Evolutionary conservation across 2,888 invertebrate genomes (phyloP).

Genomic region (Dynastes tityus): DNA sequence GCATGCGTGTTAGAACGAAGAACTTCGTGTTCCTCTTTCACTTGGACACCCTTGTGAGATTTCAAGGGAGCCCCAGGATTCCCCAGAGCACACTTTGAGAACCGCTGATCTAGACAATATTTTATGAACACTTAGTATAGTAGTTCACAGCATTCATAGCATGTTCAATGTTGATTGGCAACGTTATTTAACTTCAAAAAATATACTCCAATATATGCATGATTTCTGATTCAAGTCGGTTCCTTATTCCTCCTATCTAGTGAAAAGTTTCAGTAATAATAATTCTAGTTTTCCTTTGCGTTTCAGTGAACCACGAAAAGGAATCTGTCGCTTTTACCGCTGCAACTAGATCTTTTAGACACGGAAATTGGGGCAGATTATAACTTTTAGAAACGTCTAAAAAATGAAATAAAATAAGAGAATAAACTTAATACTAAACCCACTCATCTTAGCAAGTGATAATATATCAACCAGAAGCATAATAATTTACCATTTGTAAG

Average conservation of each 20-base stretch:
- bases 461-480: constrained; percentile 18
- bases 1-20: too few relatives aligned
- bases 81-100: too few relatives aligned
- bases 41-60: too few relatives aligned
- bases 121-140: neutral
- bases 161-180: too few relatives aligned
- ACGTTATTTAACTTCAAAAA: too few relatives aligned
- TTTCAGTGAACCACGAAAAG: constrained; percentile 56
- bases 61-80: too few relatives aligned
- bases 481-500: constrained; percentile 12
- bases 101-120: too few relatives aligned
- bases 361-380: neutral
- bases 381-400: neutral
- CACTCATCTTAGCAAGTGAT: constrained; percentile 27
- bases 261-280: too few relatives aligned
- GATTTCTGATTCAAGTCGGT: too few relatives aligned
- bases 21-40: too few relatives aligned
- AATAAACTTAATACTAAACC: neutral
- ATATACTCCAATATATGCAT: too few relatives aligned
- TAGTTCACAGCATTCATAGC: neutral
- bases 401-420: neutral
- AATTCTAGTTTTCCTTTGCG: constrained; percentile 43
- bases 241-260: too few relatives aligned
- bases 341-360: neutral
- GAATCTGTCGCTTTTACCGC: neutral